Base-by-base conservation (phyloP, 2,113 vertebrate species). In the Lepus europaeus region DNA sequence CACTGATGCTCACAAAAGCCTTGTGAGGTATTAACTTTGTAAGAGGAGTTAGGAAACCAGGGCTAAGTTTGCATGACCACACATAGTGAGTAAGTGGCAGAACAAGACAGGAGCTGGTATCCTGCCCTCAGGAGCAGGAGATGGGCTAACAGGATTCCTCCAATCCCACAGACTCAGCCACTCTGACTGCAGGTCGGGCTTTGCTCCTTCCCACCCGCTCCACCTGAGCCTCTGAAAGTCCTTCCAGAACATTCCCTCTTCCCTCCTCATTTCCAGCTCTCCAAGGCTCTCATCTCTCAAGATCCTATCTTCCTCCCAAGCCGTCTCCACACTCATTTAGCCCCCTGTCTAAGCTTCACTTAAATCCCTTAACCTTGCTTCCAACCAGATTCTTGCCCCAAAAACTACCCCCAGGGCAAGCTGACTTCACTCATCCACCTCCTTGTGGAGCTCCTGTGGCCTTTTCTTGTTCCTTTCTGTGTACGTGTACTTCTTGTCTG, bases 51-150 rank as follows among this genome's bases (percentile, higher is more conserved):
- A 93, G 66, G 94, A 96, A 97, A 95, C 61, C 82, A 88, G 90
- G 31, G 51, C 27, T 92, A 78, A 88, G 79, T 66, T 56, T 82
- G 76, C n/a, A 53, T 97, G 91, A 96, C 33, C 53, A 87, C 29
- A 89, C 36, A 68, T 6, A 27, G 39, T 97, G 90, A 97, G 63
- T 95, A 93, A 96, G 94, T 79, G 79, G 88, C 53, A 95, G 87
- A 96, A 93, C 83, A 77, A 93, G 90, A 82, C 56, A 87, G 73
- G 82, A 76, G 49, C 64, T 68, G 61, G 36, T 93, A 74, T 83
- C 59, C 69, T 70, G 78, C 78, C 76, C 29, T 83, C 29, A 1
- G 7, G 70, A 91, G 45, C 78, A 45, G 73, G 59, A 39, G 39
- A 87, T 12, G 59, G 69, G 56, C 59, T 85, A 90, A 74, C 61